These are phyloP conservation scores for Drosophila albomicans DNA, from an alignment of 1,140 invertebrate genomes.

Conservation along the genomic window DNA sequence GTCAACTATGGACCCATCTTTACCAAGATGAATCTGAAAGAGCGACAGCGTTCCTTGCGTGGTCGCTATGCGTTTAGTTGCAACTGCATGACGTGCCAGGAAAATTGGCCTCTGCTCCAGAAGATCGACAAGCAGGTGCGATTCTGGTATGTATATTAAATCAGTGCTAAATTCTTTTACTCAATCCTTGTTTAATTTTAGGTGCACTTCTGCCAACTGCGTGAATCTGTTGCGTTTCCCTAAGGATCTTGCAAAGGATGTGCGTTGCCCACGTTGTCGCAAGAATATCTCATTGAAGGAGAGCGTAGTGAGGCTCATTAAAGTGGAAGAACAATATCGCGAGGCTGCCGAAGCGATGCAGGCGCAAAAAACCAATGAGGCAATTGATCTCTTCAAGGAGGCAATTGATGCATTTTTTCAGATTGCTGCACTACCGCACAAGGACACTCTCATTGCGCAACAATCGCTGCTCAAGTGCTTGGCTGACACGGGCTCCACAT, in stretches of 20 bases:
- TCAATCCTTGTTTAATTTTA: constrained; percentile 55
- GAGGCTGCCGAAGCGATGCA: constrained; percentile 85
- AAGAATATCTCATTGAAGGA: constrained; percentile 86
- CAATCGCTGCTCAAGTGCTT: constrained; percentile 87
- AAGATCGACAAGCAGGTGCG: constrained; percentile 86
- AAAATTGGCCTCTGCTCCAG: constrained; percentile 91
- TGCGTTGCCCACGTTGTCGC: constrained; percentile 86
- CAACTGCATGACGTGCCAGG: constrained; percentile 89
- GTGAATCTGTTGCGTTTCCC: constrained; percentile 85
- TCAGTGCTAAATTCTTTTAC: too few species aligned
- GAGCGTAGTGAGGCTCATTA: constrained; percentile 85
- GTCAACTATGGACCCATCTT: constrained; percentile 96
- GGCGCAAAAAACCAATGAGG: constrained; percentile 81
- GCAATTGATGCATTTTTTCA: constrained; percentile 86
- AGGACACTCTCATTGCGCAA: constrained; percentile 87
- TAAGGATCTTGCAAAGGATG: constrained; percentile 70
- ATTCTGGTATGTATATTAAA: constrained; percentile 65
- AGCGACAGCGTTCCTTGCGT: constrained; percentile 88
- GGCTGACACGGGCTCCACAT: constrained; percentile 83
- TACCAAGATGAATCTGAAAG: constrained; percentile 87
- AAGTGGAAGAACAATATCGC: constrained; percentile 86
- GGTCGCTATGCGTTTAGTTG: constrained; percentile 94
- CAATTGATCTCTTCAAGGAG: constrained; percentile 84
- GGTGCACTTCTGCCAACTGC: constrained; percentile 87
- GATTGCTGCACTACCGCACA: constrained; percentile 87